Evolutionary conservation across 1,140 invertebrate species (phyloP), one percentile per base, ranked within the genome.

Genomic region (Drosophila murphyi): DNA sequence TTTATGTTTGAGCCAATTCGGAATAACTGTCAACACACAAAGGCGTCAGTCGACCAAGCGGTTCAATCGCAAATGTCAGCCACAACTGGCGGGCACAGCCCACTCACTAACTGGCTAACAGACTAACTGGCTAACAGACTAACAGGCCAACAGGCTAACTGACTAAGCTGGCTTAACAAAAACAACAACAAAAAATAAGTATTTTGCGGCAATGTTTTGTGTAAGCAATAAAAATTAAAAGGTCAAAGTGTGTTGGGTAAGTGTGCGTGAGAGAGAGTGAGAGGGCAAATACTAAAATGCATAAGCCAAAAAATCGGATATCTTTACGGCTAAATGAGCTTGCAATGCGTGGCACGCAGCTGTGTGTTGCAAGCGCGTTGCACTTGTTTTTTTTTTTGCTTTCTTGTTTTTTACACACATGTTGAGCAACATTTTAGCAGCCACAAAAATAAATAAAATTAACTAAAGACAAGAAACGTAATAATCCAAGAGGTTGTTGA

Each of bases 191-290:
- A 32, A 47, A 59, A 35, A 39, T 51, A 57, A 63, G 51, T n/a
- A 41, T 32, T 51, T 72, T 48, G 41, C 56, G 64, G 57, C 47
- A 64, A 74, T 45, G 64, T 41, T 75, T 69, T 79, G 67, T 43
- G 51, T 74, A 78, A 78, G 72, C 68, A 78, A 60, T 20, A 10
- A 10, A 68, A 76, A 37, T 35, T 35, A 52, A 80, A 79, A 79
- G 77, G 77, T 80, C 77, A 79, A 69, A 74, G 37, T 60, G 20
- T 34, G 59, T 54, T n/a, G 54, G 62, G 51, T 52, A 56, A 72
- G 59, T 55, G 55, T 47, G 39, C 1, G 39, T n/a, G n/a, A 43
- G 10, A 8, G 3, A 2, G 1, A 39, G 5, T 7, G 8, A 39
- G 10, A 39, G 3, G 7, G 37, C 3, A 34, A 34, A 34, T 39